Conservation (phyloP, 2,888 invertebrate species). For the Heliconius erato region DNA sequence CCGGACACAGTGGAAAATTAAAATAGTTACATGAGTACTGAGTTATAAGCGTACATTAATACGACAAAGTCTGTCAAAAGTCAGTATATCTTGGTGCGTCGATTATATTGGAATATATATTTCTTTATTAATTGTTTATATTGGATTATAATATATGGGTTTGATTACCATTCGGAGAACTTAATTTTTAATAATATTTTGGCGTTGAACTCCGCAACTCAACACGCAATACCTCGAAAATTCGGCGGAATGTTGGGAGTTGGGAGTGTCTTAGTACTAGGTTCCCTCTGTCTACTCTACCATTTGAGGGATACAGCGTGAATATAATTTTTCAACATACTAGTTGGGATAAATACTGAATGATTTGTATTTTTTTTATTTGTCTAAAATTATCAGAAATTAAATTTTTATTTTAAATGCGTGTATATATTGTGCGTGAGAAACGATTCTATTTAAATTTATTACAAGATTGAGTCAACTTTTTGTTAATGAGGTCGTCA, state of each 20-base stretch:
- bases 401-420: too few species aligned
- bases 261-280: too few species aligned
- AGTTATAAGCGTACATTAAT: slow-evolving; percentile 10
- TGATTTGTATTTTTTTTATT: too few species aligned
- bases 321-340: not conserved
- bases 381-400: too few species aligned
- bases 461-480: slow-evolving; percentile 22
- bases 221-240: too few species aligned
- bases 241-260: too few species aligned
- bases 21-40: slow-evolving; percentile 31
- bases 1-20: slow-evolving; percentile 25
- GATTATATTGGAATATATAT: not conserved
- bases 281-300: too few species aligned
- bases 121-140: not conserved
- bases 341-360: not conserved
- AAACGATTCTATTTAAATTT: not conserved
- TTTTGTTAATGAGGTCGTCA: slow-evolving; percentile 28
- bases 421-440: not conserved
- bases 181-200: not conserved
- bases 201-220: too few species aligned
- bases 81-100: not conserved
- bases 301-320: too few species aligned
- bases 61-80: not conserved
- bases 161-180: too few species aligned
- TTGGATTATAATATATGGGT: too few species aligned